phyloP scores from a whole-genome alignment of 2,113 vertebrate genomes.

The Siniperca knerii region DNA sequence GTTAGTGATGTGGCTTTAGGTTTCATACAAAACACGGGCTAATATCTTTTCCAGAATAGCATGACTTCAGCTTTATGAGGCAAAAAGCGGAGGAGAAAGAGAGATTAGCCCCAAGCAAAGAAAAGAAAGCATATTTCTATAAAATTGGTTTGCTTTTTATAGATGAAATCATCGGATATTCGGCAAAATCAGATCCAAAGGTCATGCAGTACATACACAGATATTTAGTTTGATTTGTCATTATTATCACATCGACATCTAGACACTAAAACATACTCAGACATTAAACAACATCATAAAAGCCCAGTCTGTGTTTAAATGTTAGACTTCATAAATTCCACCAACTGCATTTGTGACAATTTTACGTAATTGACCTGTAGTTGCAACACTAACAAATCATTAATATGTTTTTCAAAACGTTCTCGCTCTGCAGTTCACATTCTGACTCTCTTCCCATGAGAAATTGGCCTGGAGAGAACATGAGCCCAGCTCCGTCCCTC shows the following conservation, averaged over 20 bases:
- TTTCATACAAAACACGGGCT: constrained; percentile 59
- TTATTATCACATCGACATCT: constrained; percentile 33
- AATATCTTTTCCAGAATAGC: constrained; percentile 64
- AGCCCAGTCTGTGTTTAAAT: constrained; percentile 31
- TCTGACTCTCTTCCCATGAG: constrained; percentile 61
- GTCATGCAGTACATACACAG: constrained; percentile 9
- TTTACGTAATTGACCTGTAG: constrained; percentile 55
- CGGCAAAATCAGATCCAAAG: constrained; percentile 6
- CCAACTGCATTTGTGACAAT: constrained; percentile 52
- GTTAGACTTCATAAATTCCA: constrained; percentile 49
- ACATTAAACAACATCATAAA: constrained; percentile 44
- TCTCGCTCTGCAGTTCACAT: constrained; percentile 27
- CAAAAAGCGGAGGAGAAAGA: constrained; percentile 21
- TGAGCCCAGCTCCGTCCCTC: neutral
- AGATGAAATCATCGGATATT: constrained; percentile 29
- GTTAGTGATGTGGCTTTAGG: constrained; percentile 56
- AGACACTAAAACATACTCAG: constrained; percentile 37
- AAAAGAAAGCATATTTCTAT: constrained; percentile 29
- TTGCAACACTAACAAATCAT: constrained; percentile 67
- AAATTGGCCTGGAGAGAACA: constrained; percentile 43
- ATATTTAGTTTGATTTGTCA: constrained; percentile 21
- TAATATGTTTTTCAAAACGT: constrained; percentile 45
- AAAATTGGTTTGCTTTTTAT: constrained; percentile 22
- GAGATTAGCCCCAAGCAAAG: constrained; percentile 37
- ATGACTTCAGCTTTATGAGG: constrained; percentile 60